Percentiles rank a stretch among this genome's conserved stretches.
Conservation (phyloP, 1,140 invertebrate species). For the Melitaea cinxia region DNA sequence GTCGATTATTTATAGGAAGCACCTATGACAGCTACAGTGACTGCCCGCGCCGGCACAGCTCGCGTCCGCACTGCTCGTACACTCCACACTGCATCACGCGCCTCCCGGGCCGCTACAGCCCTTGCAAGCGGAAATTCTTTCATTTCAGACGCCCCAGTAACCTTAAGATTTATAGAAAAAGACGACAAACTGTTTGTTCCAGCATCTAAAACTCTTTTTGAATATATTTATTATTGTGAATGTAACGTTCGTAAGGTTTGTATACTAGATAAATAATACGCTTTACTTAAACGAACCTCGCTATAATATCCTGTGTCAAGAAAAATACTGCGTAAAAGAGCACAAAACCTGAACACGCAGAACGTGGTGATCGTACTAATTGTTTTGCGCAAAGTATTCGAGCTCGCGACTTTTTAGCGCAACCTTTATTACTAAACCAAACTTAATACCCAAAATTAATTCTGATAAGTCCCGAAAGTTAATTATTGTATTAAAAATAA, state of each 20-base stretch:
- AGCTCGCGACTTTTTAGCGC: too few relatives aligned
- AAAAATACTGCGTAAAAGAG: too few relatives aligned
- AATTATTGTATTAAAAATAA: not conserved
- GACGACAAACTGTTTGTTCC: slow-evolving; percentile 65
- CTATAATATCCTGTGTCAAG: too few relatives aligned
- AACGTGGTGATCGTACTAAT: too few relatives aligned
- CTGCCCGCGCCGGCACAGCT: slow-evolving; percentile 44
- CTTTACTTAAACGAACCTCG: too few relatives aligned
- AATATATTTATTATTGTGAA: slow-evolving; percentile 74
- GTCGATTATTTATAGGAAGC: not conserved
- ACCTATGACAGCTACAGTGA: slow-evolving; percentile 43
- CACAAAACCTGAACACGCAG: too few relatives aligned
- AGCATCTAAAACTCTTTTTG: slow-evolving; percentile 69
- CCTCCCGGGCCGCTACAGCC: slow-evolving; percentile 67
- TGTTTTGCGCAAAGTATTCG: too few relatives aligned
- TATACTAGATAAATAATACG: too few relatives aligned
- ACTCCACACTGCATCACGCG: slow-evolving; percentile 60
- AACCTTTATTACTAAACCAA: too few relatives aligned
- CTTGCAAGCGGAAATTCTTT: slow-evolving; percentile 52
- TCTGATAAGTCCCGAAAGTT: too few relatives aligned
- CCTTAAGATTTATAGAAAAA: slow-evolving; percentile 59
- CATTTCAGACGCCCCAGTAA: slow-evolving; percentile 53
- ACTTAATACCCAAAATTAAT: too few relatives aligned
- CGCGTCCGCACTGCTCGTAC: slow-evolving; percentile 54
- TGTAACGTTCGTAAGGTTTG: slow-evolving; percentile 69